Base-by-base conservation (phyloP, 1,140 invertebrate species). In the Drosophila melanica region DNA sequence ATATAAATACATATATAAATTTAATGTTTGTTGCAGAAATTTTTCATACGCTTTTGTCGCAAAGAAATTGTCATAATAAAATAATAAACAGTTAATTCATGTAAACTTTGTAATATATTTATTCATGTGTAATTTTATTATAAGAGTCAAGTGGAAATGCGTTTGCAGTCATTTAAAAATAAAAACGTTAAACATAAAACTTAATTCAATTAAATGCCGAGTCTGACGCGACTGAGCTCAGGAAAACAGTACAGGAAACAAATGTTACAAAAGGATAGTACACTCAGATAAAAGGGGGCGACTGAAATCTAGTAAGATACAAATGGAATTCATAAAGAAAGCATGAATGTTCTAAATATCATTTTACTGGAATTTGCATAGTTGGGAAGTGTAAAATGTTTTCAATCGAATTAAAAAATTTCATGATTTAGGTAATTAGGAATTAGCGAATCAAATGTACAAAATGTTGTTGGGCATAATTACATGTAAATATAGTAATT, bases 221-320 rank as follows among this genome's bases (percentile, higher is more conserved):
- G 30, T 62, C 41, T 23, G 2, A 3, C 42, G 67, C 42, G 67
- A 75, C 74, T 68, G 16, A 53, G 44, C 59, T 42, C 33, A 79
- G 63, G 63, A 69, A 70, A 60, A 60, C 30, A 50, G 60, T 68
- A 39, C 23, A 90, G 85, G 85, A 90, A 90, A 79, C 85, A 90
- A 76, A 90, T 90, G 85, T 90, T 90, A 90, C 85, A 90, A 90
- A 77, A 90, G 85, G 76, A 3, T 67, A 77, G 67, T 76, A 75
- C 45, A 53, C 50, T 53, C 50, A 11, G 62, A 64, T 64, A 53
- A 70, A 47, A 62, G 14, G 8, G 7, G 33, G 7, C 7, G 33
- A 35, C 33, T 2, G 7, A 35, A 9, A 10, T 10, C 20, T 23
- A 23, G 4, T 23, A 23, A 0, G 20, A 23, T 23, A 23, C 2